Conservation (phyloP, 2,113 vertebrate genomes). For the Peromyscus maniculatus region DNA sequence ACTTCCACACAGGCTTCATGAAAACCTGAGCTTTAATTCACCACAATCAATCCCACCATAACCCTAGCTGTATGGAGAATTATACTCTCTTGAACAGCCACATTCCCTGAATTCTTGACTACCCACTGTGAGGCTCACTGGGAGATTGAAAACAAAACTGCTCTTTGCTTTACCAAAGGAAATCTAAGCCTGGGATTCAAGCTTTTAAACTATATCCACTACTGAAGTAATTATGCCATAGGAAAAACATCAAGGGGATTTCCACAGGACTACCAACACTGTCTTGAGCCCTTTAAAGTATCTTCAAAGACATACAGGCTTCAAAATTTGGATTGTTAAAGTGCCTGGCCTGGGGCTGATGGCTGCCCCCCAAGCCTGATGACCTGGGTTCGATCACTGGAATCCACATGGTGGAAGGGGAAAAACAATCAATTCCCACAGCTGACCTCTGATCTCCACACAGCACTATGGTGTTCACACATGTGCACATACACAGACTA, state of each 20-base stretch:
- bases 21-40: not conserved
- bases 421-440: not conserved
- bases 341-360: not conserved
- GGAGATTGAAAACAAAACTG: conserved; percentile 34
- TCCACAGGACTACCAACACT: not conserved
- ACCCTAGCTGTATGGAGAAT: not conserved
- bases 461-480: not conserved
- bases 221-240: not conserved
- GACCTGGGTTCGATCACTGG: not conserved
- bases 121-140: not conserved
- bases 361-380: not conserved
- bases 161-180: conserved; percentile 46
- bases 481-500: not conserved
- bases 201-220: not conserved
- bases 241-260: not conserved
- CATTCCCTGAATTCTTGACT: not conserved
- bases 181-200: conserved; percentile 2
- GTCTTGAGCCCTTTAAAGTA: not conserved
- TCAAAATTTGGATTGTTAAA: not conserved
- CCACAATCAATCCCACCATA: not conserved
- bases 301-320: not conserved
- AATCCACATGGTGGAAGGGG: not conserved
- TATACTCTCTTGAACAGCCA: not conserved
- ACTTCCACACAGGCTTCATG: not conserved
- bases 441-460: not conserved